Evolutionary conservation across 2,797 vertebrate species (phyloP).

Genomic region (Halcyon leucocephala): DNA sequence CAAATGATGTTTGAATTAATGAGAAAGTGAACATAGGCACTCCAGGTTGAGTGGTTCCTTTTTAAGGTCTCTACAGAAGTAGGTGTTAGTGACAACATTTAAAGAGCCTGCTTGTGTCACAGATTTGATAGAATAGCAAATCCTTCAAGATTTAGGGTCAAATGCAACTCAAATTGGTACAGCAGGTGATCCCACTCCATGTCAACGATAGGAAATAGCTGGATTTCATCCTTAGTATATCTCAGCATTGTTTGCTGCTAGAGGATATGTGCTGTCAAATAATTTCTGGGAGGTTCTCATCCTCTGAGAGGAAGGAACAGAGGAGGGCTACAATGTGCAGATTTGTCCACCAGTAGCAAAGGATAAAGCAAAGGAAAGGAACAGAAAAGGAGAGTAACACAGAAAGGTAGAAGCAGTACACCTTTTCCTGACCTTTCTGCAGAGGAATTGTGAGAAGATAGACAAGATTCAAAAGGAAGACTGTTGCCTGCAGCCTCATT

Average conservation of each 20-base stretch:
- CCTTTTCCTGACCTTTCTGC: not conserved
- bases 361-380: not conserved
- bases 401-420: not conserved
- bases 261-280: not conserved
- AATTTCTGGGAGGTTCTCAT: not conserved
- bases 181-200: not conserved
- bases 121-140: not conserved
- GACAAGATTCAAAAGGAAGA: not conserved
- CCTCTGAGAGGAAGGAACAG: not conserved
- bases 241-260: not conserved
- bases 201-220: not conserved
- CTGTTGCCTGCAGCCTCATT: not conserved
- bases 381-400: not conserved
- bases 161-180: not conserved
- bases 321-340: not conserved
- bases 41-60: not conserved
- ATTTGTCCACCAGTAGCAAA: not conserved
- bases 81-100: not conserved
- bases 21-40: not conserved
- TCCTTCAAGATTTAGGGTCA: not conserved
- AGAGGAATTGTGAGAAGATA: not conserved
- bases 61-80: not conserved
- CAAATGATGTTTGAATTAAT: not conserved
- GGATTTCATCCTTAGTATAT: not conserved
- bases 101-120: not conserved